A percentile compares a stretch with the other conserved stretches of the same genome.
phyloP scores from a whole-genome alignment of 2,888 invertebrate species.

The Xestobium rufovillosum region DNA sequence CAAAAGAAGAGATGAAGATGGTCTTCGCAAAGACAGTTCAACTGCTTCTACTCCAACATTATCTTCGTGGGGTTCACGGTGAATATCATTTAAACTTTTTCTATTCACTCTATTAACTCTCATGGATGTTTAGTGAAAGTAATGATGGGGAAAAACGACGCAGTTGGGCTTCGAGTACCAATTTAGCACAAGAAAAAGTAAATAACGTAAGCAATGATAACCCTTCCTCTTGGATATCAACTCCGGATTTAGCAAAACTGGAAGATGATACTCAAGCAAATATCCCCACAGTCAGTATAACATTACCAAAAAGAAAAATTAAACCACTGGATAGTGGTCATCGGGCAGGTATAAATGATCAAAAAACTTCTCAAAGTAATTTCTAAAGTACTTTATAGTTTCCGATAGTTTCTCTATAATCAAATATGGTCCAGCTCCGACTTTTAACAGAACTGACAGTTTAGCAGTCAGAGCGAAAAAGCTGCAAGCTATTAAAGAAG shows the following conservation, averaged over 20 bases:
- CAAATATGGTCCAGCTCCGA: constrained; percentile 31
- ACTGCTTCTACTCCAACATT: constrained; percentile 75
- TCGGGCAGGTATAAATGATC: constrained; percentile 35
- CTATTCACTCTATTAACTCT: not conserved
- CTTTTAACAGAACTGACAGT: constrained; percentile 61
- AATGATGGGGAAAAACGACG: constrained; percentile 43
- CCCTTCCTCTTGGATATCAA: constrained; percentile 70
- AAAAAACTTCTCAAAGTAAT: no score
- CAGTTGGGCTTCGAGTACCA: constrained; percentile 72
- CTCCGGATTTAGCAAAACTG: constrained; percentile 67
- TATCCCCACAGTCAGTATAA: constrained; percentile 58
- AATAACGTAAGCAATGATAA: constrained; percentile 27
- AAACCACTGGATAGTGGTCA: constrained; percentile 54
- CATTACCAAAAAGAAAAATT: constrained; percentile 57
- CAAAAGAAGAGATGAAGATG: constrained; percentile 56
- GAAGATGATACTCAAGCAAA: constrained; percentile 53
- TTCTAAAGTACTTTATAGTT: no score
- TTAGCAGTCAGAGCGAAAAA: constrained; percentile 63
- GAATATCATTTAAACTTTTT: constrained; percentile 10
- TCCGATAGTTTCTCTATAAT: constrained; percentile 35
- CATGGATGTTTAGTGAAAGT: constrained; percentile 25
- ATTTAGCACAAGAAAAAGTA: constrained; percentile 43
- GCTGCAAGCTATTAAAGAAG: constrained; percentile 48
- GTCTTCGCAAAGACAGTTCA: constrained; percentile 46
- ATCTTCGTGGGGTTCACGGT: constrained; percentile 53